phyloP scores from a whole-genome alignment of 1,140 invertebrate species.

The Tetragnatha versicolor region DNA sequence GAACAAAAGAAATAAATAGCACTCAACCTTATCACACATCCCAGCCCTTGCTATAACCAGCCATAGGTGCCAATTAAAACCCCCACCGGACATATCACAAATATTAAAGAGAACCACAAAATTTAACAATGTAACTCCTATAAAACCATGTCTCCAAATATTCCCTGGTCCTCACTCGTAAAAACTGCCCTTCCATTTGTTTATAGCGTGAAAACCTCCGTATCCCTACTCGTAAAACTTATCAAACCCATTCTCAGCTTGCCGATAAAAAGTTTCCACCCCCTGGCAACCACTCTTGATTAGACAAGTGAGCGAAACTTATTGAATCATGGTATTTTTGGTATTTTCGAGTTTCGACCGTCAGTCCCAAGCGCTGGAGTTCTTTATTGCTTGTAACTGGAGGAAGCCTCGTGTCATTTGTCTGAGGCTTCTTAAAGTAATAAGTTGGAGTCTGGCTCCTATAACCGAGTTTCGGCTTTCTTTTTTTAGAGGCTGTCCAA shows the following conservation, averaged over 20 bases:
- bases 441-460: too few species aligned
- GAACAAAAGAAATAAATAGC: too few species aligned
- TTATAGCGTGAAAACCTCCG: constrained; percentile 13
- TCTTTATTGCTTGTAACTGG: constrained; percentile 14
- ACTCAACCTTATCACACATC: too few species aligned
- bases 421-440: constrained; percentile 13
- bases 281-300: not conserved
- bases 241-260: constrained; percentile 11
- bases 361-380: not conserved
- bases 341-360: not conserved
- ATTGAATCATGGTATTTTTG: constrained; percentile 13
- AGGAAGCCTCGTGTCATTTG: constrained; percentile 4
- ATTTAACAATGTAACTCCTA: constrained; percentile 14
- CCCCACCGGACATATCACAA: too few species aligned
- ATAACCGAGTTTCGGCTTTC: too few species aligned
- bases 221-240: constrained; percentile 18
- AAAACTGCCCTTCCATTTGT: not conserved
- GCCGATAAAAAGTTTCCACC: not conserved
- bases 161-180: constrained; percentile 4
- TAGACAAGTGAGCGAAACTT: constrained; percentile 16
- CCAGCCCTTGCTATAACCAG: too few species aligned
- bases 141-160: not conserved
- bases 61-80: too few species aligned
- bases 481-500: too few species aligned
- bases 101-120: constrained; percentile 4